Base-by-base conservation (phyloP, 2,888 invertebrate species). In the Noctua fimbriata region DNA sequence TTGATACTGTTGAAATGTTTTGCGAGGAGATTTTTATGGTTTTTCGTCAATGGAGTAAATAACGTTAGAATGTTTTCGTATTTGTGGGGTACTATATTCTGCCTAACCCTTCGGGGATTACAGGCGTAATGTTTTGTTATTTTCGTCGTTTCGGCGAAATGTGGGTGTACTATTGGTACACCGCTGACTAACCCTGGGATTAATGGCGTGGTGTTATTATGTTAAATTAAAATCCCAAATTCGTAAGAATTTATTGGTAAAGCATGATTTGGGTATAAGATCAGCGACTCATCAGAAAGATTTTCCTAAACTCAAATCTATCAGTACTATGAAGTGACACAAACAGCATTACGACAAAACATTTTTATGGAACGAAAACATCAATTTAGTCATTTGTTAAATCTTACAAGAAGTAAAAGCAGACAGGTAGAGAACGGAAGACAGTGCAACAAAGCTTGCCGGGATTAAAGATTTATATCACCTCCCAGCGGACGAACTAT, bases 381-480 rank as follows among this genome's bases (percentile, higher is more conserved):
- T 76, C 72, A 16, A 16, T 76, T 76, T 5, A 36, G 58, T 36
- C 67, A 52, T 85, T 78, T 76, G 49, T 60, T 36, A 76, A 77
- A 73, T 78, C 67, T 75, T 70, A 76, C 65, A 77, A 83, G 77
- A 70, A 66, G 63, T 72, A 60, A 47, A 73, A 52, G 63, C 58
- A 60, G 49, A 60, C 73, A 79, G 73, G 76, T 85, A 79, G 55
- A 77, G 52, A 85, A 86, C 55, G 28, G 65, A 75, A 80, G 67
- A 86, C 82, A 82, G 75, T 76, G 75, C 82, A 76, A 86, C 80
- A 81, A 76, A 77, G 76, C 72, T 76, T 73, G 69, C 24, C 44
- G 28, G 49, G 69, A 86, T 89, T 79, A 78, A 89, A 83, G 76
- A 88, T 85, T 88, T 79, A 83, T 85, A 75, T 74, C 83, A 67